Evolutionary conservation across 2,888 invertebrate genomes (phyloP).

Genomic region (Caenorhabditis sp.): DNA sequence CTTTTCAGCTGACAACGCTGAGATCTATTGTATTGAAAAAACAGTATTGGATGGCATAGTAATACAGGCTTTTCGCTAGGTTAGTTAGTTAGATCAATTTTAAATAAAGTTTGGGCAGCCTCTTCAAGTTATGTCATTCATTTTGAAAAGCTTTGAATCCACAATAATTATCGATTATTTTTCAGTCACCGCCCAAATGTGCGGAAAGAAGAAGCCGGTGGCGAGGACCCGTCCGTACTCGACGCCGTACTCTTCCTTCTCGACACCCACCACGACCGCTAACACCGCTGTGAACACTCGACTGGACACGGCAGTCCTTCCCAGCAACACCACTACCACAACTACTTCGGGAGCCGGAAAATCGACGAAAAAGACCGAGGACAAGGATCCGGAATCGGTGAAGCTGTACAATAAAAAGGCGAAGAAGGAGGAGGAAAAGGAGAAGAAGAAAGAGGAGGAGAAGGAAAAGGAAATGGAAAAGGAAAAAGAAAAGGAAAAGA

Average conservation of each 20-base stretch:
- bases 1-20: too few species aligned
- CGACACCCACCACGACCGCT: not conserved
- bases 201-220: slow-evolving; percentile 12
- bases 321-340: not conserved
- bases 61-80: too few species aligned
- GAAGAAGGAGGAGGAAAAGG: not conserved
- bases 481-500: not conserved
- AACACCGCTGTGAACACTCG: not conserved
- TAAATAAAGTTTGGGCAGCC: too few species aligned
- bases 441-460: not conserved
- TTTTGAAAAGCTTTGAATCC: too few species aligned
- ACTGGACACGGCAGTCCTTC: not conserved
- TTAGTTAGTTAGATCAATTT: too few species aligned
- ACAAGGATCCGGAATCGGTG: not conserved
- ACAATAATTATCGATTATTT: too few species aligned
- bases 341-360: not conserved
- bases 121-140: too few species aligned
- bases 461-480: not conserved
- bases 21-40: too few species aligned
- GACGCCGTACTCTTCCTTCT: not conserved
- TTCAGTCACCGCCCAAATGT: not conserved
- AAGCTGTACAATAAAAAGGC: not conserved
- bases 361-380: not conserved
- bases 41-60: too few species aligned
- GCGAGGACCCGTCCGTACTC: not conserved